Evolutionary conservation across 2,888 invertebrate genomes (phyloP).

Genomic region (Unio pictorum): DNA sequence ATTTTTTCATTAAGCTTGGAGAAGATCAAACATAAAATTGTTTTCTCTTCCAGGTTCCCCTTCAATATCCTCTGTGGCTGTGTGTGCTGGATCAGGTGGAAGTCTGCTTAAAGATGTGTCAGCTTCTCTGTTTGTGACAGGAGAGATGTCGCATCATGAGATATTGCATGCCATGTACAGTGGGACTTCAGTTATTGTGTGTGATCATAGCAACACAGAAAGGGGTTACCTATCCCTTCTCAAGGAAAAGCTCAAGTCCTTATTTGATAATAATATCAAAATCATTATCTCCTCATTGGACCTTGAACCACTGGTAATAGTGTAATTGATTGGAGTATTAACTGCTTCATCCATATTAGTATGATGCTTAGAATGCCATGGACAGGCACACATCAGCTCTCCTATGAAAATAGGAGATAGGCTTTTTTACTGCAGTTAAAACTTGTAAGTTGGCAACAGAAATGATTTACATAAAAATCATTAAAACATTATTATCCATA

Average conservation of each 20-base stretch:
- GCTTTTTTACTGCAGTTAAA: too few species aligned
- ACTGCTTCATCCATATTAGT: too few species aligned
- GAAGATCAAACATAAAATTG: too few species aligned
- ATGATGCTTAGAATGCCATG: too few species aligned
- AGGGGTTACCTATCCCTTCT: constrained; percentile 85
- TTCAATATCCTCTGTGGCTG: constrained; percentile 77
- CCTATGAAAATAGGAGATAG: too few species aligned
- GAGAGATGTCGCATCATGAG: constrained; percentile 96
- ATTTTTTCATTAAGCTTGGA: too few species aligned
- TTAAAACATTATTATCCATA: too few species aligned
- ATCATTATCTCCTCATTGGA: constrained; percentile 83
- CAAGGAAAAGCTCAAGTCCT: constrained; percentile 60
- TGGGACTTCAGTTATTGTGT: constrained; percentile 86
- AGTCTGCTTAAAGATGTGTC: constrained; percentile 81
- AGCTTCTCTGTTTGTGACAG: constrained; percentile 88
- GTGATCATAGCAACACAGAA: constrained; percentile 95
- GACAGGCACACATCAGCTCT: too few species aligned
- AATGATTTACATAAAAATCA: too few species aligned
- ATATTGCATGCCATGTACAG: constrained; percentile 87
- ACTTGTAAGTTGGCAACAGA: too few species aligned
- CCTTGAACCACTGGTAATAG: constrained; percentile 83
- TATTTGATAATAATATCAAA: constrained; percentile 74
- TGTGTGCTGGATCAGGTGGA: constrained; percentile 92
- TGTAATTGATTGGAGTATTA: constrained; percentile 68
- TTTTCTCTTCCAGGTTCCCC: constrained; percentile 13